Evolutionary conservation across 2,888 invertebrate species (phyloP).

Genomic region (Galerucella calmariensis): DNA sequence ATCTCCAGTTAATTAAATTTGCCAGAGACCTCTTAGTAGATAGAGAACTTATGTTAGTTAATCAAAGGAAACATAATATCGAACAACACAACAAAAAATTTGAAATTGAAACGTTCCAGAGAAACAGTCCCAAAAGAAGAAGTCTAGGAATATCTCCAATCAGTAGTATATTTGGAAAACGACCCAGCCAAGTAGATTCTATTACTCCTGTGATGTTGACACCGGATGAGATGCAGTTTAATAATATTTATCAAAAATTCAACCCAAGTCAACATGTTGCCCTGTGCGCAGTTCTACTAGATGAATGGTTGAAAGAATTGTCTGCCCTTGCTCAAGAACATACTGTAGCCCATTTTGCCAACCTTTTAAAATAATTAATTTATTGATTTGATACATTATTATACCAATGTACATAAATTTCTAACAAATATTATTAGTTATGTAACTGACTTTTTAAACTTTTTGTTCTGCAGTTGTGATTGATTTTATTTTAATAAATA

Average conservation of each 20-base stretch:
- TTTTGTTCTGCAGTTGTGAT: neutral
- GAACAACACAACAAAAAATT: constrained; percentile 57
- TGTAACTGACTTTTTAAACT: neutral
- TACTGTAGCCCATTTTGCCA: constrained; percentile 73
- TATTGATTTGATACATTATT: neutral
- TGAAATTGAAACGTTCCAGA: constrained; percentile 68
- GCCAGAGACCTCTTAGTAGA: constrained; percentile 83
- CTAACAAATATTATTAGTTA: neutral
- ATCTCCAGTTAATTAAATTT: constrained; percentile 76
- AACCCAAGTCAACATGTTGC: constrained; percentile 72
- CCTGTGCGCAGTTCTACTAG: constrained; percentile 87
- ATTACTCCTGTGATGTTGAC: constrained; percentile 53
- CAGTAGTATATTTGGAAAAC: constrained; percentile 70
- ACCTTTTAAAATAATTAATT: constrained; percentile 57
- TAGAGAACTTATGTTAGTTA: constrained; percentile 80
- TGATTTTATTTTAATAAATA: neutral
- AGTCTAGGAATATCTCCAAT: constrained; percentile 83
- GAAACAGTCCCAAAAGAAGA: constrained; percentile 77
- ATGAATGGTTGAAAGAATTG: constrained; percentile 96
- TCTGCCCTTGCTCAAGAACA: constrained; percentile 96
- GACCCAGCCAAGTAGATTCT: constrained; percentile 67
- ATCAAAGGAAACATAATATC: constrained; percentile 73
- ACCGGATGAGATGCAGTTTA: constrained; percentile 54
- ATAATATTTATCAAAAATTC: constrained; percentile 60
- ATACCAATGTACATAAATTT: neutral